Evolutionary conservation across 2,888 invertebrate genomes (phyloP), one percentile per base, ranked within the genome.

Genomic region (Steinernema scapterisci): DNA sequence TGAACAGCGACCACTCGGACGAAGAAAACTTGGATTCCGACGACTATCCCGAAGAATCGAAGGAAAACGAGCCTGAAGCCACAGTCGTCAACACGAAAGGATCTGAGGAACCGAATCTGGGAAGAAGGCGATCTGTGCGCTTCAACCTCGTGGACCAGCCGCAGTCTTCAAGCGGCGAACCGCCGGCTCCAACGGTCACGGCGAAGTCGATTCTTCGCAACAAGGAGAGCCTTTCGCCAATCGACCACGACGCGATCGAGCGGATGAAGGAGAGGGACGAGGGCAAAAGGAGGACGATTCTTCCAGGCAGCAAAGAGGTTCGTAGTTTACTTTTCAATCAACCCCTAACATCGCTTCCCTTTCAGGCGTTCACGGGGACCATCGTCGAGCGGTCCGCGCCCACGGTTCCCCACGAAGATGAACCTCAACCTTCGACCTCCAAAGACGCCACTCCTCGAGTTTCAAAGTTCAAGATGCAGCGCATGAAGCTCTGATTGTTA

Each of bases 381-480:
- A 27, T 63, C 63, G 63, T 63, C 31, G 63, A 63, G 38, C 38
- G 38, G 9, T 3, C 5, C 5, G 38, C 38, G 3, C 9, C 38
- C 38, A 38, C 38, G 38, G 38, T 38, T 3, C 38, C 38, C 38
- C 38, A 38, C 31, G 31, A 63, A 6, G 63, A 63, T 31, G 63
- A 63, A 16, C 63, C 27, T 27, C 63, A 63, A 27, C 63, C 63
- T 7, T 63, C 63, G 9, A 63, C 63, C 27, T 63, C 63, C 63
- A 25, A 27, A 11, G 63, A 63, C 23, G 27, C 54, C 25, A 16
- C 48, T 48, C 48, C 63, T 2, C 63, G 63, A 31, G 25, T 63
- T 13, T 63, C 63, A 16, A 63, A 63, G 63, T 63, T 63, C 63
- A 63, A 63, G 38, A 63, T 63, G 63, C 63, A 63, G 31, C 63